phyloP scores from a whole-genome alignment of 2,113 vertebrate species.

The Mobula birostris region DNA sequence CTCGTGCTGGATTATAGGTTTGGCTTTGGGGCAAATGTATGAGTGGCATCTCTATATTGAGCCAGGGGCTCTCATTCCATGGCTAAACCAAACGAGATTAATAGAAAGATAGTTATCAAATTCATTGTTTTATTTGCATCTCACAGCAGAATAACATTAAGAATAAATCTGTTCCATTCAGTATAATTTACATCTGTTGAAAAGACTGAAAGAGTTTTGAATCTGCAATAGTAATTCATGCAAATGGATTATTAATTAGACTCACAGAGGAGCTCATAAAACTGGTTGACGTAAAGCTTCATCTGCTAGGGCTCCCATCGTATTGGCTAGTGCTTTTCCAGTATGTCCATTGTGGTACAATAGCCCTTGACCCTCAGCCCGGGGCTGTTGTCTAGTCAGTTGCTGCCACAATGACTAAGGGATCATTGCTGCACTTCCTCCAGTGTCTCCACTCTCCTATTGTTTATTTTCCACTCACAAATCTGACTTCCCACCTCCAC shows the following conservation, averaged over 20 bases:
- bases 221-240: background rate
- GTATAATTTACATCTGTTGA: background rate
- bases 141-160: conserved; percentile 1
- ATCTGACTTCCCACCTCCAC: background rate
- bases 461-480: background rate
- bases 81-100: background rate
- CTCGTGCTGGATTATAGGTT: background rate
- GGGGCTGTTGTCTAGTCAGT: background rate
- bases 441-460: background rate
- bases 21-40: background rate
- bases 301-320: background rate
- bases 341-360: background rate
- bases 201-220: conserved; percentile 1
- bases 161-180: background rate
- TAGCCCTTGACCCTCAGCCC: background rate
- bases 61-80: background rate
- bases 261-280: background rate
- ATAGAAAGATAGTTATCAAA: background rate
- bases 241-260: conserved; percentile 10
- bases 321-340: background rate
- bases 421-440: background rate
- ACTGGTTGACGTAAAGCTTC: background rate
- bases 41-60: background rate
- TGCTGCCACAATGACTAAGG: background rate
- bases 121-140: background rate